Percentiles rank a stretch among this genome's conserved stretches.
phyloP scores from a whole-genome alignment of 2,888 invertebrate species.

The Deilephila porcellus region DNA sequence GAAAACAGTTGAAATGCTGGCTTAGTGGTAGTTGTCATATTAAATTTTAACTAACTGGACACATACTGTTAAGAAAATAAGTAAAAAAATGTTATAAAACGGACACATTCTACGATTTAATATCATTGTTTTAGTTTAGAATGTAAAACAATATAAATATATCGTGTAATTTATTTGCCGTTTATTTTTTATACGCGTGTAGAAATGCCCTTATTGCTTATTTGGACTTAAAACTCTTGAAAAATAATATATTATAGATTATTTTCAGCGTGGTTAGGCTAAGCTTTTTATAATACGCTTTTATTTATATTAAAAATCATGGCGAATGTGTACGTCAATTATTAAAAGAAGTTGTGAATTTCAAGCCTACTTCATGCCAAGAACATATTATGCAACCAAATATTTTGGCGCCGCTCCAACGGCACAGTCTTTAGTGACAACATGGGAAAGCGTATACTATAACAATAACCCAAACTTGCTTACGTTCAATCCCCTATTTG shows the following conservation, averaged over 20 bases:
- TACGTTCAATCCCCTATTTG: slow-evolving; percentile 20
- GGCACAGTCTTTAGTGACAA: slow-evolving; percentile 29
- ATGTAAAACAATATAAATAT: too few species aligned
- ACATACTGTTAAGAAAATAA: too few species aligned
- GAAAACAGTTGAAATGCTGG: neutral
- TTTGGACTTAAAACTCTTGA: too few species aligned
- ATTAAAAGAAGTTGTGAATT: slow-evolving; percentile 13
- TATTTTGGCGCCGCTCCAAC: slow-evolving; percentile 33
- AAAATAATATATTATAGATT: neutral
- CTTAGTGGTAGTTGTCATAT: neutral
- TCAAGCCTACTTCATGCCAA: slow-evolving; percentile 22
- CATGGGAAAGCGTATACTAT: slow-evolving; percentile 29
- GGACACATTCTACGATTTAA: too few species aligned
- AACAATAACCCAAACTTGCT: slow-evolving; percentile 18
- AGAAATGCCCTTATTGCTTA: too few species aligned
- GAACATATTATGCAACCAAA: slow-evolving; percentile 29
- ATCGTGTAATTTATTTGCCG: too few species aligned
- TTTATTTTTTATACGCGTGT: too few species aligned
- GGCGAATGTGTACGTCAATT: neutral
- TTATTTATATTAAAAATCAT: neutral
- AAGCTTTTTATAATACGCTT: neutral
- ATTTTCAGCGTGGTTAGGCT: neutral
- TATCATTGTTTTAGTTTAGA: too few species aligned
- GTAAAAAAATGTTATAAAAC: too few species aligned
- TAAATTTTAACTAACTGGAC: too few species aligned